phyloP scores from a whole-genome alignment of 2,888 invertebrate genomes.

The Sarcophaga subvicina region DNA sequence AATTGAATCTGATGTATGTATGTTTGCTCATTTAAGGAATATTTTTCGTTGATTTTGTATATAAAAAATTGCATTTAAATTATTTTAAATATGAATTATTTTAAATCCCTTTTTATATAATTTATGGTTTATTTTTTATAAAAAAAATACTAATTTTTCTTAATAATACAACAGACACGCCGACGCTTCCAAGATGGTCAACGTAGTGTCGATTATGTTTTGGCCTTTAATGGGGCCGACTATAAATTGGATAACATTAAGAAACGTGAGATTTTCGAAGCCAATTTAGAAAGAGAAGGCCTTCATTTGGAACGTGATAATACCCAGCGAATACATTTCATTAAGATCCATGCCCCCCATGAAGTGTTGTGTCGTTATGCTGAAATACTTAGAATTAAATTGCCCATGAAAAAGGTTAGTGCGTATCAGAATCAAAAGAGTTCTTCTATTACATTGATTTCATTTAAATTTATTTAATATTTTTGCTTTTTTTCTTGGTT shows the following conservation, averaged over 20 bases:
- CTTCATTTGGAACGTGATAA: constrained; percentile 85
- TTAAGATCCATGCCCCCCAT: constrained; percentile 88
- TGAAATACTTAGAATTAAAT: constrained; percentile 89
- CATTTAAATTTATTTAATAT: not conserved
- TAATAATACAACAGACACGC: constrained; percentile 79
- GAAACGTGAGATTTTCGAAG: constrained; percentile 84
- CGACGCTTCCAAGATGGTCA: constrained; percentile 83
- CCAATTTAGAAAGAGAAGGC: constrained; percentile 85
- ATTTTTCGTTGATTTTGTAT: not conserved
- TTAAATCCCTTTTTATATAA: not conserved
- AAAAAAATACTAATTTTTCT: constrained; percentile 3
- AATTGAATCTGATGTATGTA: constrained; percentile 59
- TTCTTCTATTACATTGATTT: not conserved
- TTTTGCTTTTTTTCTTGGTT: constrained; percentile 17
- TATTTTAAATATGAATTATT: not conserved
- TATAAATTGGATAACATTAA: constrained; percentile 79
- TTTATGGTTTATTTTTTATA: not conserved
- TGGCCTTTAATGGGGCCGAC: constrained; percentile 84
- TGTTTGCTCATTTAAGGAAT: not conserved
- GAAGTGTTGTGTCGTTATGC: constrained; percentile 88
- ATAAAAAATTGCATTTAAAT: not conserved
- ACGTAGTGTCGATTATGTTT: constrained; percentile 84
- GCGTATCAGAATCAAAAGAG: not conserved
- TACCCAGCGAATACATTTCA: constrained; percentile 85
- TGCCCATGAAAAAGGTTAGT: constrained; percentile 88